Evolutionary conservation across 2,113 vertebrate genomes (phyloP).

Genomic region (Ceyx melanurus): DNA sequence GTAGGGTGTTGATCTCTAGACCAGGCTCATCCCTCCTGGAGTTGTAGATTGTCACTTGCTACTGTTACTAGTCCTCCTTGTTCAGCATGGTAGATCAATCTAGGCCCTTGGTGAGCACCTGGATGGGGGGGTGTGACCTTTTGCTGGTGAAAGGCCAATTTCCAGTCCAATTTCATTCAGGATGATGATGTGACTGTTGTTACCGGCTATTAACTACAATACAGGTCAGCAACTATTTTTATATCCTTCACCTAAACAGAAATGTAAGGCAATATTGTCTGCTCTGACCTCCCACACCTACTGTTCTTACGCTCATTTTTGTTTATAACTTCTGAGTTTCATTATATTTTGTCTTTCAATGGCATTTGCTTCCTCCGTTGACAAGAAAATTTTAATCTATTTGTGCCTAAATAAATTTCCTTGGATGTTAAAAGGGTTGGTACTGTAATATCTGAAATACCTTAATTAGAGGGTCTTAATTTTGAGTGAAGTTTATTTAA

Average conservation of each 20-base stretch:
- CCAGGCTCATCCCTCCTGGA: neutral
- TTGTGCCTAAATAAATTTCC: neutral
- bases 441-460: neutral
- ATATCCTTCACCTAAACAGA: neutral
- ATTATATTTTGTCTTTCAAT: neutral
- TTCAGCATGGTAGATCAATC: neutral
- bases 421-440: neutral
- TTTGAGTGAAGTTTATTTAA: neutral
- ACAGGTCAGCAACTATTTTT: neutral
- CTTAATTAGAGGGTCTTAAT: neutral
- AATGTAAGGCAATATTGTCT: neutral
- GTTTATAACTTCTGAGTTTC: neutral
- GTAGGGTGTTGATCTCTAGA: neutral
- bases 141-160: neutral
- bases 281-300: neutral
- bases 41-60: rapidly evolving
- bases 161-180: neutral
- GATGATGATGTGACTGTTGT: neutral
- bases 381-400: neutral
- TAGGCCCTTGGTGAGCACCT: rapidly evolving
- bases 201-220: neutral
- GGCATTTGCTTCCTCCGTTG: neutral
- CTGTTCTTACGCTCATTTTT: neutral
- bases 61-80: rapidly evolving
- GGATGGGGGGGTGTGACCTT: neutral